Percentiles rank a stretch among this genome's conserved stretches.
Conservation (phyloP, 2,113 vertebrate genomes). For the Vulpes lagopus region DNA sequence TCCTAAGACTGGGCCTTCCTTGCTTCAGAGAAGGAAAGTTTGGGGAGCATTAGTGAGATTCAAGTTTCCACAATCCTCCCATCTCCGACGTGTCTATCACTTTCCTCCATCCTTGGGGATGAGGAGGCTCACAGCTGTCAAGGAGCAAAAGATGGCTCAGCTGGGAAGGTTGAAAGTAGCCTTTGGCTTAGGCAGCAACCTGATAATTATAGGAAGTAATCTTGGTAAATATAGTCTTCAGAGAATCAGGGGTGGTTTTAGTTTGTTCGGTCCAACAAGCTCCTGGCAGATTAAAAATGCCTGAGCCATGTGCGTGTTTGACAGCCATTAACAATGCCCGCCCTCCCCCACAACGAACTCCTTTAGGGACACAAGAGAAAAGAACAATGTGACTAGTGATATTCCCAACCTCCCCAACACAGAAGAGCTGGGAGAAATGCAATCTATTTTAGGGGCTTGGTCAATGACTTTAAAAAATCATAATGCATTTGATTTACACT, state of each 20-base stretch:
- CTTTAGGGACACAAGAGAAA: neutral
- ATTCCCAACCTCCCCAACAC: neutral
- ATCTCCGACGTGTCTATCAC: too few relatives aligned
- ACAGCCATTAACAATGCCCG: neutral
- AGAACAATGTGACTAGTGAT: neutral
- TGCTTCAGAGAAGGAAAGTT: neutral
- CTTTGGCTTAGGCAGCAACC: neutral
- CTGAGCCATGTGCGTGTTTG: neutral
- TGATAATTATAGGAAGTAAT: neutral
- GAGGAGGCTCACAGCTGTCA: neutral
- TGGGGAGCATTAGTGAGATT: neutral
- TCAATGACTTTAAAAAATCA: neutral
- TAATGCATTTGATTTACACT: neutral
- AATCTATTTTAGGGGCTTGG: neutral
- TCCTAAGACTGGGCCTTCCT: neutral
- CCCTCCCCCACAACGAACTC: neutral
- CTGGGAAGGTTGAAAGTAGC: neutral
- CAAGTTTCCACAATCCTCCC: neutral
- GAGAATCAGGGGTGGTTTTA: neutral
- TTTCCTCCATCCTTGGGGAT: neutral
- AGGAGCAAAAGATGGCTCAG: neutral
- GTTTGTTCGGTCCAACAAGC: neutral
- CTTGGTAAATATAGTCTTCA: neutral
- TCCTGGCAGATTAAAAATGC: neutral
- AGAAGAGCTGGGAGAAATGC: neutral